Evolutionary conservation across 1,140 invertebrate genomes (phyloP).

Genomic region (Megalonaias nervosa): DNA sequence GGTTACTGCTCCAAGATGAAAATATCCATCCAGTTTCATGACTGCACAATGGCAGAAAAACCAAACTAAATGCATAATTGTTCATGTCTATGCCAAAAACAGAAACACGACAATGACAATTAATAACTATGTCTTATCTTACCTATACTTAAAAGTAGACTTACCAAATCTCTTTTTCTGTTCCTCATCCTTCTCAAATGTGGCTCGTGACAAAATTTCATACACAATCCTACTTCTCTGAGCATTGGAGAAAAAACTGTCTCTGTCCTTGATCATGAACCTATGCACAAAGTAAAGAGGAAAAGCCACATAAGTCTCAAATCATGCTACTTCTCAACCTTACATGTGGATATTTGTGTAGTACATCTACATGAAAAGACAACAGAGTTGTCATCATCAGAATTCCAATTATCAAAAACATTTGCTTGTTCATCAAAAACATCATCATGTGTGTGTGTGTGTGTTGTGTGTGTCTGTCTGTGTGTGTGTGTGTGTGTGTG

Average conservation of each 20-base stretch:
- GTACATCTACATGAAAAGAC: neutral
- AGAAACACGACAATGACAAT: too few relatives aligned
- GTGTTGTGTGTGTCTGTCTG: too few relatives aligned
- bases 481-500: too few relatives aligned
- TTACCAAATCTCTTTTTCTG: slow-evolving; percentile 58
- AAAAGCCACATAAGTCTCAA: neutral
- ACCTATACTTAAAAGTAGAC: neutral
- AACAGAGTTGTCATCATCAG: neutral
- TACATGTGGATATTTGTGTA: neutral
- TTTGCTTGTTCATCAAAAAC: neutral
- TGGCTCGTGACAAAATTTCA: slow-evolving; percentile 56
- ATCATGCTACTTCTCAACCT: neutral
- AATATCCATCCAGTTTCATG: too few relatives aligned
- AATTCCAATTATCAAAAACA: neutral
- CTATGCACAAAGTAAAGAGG: slow-evolving; percentile 37
- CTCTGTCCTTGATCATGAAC: slow-evolving; percentile 71
- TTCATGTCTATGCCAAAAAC: too few relatives aligned
- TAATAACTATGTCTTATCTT: too few relatives aligned
- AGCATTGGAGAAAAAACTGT: slow-evolving; percentile 88
- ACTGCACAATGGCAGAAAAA: too few relatives aligned
- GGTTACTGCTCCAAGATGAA: too few relatives aligned
- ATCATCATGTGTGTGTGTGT: too few relatives aligned
- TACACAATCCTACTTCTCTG: slow-evolving; percentile 87
- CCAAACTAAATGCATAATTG: too few relatives aligned
- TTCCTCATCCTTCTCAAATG: slow-evolving; percentile 50